Conservation (phyloP, 1,140 invertebrate genomes). For the Phymorhynchus buccinoides region DNA sequence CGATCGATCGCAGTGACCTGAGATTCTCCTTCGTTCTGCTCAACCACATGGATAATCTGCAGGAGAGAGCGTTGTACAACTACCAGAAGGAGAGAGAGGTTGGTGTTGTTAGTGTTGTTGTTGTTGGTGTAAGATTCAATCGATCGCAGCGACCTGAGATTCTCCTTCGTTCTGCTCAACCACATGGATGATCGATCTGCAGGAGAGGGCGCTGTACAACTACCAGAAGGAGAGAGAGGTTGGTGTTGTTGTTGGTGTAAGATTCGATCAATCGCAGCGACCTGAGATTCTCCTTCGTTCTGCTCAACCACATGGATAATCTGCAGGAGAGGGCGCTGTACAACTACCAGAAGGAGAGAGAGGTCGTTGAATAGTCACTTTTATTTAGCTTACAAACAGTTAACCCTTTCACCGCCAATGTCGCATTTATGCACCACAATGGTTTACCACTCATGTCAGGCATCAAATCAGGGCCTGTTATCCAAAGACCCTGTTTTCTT, state of each 20-base stretch:
- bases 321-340: constrained; percentile 79
- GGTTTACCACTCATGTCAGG: no score
- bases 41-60: constrained; percentile 76
- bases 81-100: constrained; percentile 79
- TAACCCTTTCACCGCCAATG: no score
- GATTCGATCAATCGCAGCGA: constrained; percentile 58
- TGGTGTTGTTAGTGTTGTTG: no score
- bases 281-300: constrained; percentile 71
- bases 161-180: constrained; percentile 73
- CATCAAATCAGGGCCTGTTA: no score
- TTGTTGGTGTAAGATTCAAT: constrained; percentile 59
- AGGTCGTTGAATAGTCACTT: constrained; percentile 73
- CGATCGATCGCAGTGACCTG: constrained; percentile 60
- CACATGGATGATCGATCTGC: constrained; percentile 77
- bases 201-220: constrained; percentile 78
- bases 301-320: constrained; percentile 75
- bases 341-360: constrained; percentile 79
- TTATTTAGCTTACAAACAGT: no score
- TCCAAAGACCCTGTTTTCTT: no score
- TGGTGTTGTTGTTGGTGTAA: no score
- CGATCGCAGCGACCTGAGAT: constrained; percentile 63
- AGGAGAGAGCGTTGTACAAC: constrained; percentile 78
- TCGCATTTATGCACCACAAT: no score
- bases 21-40: constrained; percentile 73
- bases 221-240: constrained; percentile 79